Percentiles rank a stretch among this genome's conserved stretches.
Evolutionary conservation across 2,888 invertebrate species (phyloP).

Genomic region (Iphiclides podalirius): DNA sequence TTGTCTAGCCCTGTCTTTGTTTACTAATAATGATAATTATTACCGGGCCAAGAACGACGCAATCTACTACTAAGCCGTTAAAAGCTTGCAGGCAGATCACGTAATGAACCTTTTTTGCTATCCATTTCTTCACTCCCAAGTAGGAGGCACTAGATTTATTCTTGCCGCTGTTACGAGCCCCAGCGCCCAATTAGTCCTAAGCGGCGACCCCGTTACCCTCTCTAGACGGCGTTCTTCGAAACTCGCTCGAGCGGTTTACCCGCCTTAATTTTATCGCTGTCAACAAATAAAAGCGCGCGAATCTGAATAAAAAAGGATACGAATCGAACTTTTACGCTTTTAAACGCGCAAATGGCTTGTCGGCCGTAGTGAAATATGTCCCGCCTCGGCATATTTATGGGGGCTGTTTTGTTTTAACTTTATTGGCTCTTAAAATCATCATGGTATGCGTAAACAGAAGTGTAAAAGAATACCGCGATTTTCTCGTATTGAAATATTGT

Average conservation of each 20-base stretch:
- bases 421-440: not conserved
- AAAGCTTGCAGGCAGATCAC: no score
- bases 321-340: not conserved
- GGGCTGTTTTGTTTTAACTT: not conserved
- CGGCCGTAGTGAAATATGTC: not conserved
- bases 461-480: not conserved
- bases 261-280: slow-evolving; percentile 12
- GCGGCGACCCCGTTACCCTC: not conserved
- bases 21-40: no score
- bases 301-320: slow-evolving; percentile 1
- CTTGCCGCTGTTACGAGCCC: not conserved
- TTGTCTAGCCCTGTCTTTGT: no score
- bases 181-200: slow-evolving; percentile 3
- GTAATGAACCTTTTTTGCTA: no score
- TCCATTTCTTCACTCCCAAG: not conserved
- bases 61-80: no score
- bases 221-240: not conserved
- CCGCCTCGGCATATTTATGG: not conserved
- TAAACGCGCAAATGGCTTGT: slow-evolving; percentile 6
- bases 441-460: not conserved
- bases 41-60: no score
- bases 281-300: slow-evolving; percentile 1
- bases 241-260: slow-evolving; percentile 4
- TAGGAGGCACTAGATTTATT: no score
- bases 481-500: no score